Conservation (phyloP, 1,140 invertebrate genomes). For the Macrobrachium rosenbergii region DNA sequence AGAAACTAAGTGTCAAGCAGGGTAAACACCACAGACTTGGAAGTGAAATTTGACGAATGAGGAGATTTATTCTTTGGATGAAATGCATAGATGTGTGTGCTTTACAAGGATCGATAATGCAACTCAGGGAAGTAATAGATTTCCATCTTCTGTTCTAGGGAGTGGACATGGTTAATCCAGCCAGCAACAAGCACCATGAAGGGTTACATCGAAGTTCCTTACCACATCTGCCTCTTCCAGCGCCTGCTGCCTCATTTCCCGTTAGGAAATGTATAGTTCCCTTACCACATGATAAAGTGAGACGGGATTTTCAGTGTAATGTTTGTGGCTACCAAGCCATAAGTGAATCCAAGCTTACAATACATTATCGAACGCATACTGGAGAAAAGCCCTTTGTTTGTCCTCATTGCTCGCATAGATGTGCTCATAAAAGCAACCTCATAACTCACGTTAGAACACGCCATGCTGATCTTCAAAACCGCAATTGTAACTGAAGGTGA, state of each 20-base stretch:
- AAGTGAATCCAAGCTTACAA: conserved; percentile 56
- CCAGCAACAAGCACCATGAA: conserved; percentile 52
- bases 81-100: too few species aligned
- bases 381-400: conserved; percentile 54
- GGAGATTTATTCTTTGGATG: too few species aligned
- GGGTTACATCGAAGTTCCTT: conserved; percentile 43
- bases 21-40: too few species aligned
- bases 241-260: conserved; percentile 34
- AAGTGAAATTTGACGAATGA: too few species aligned
- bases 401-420: conserved; percentile 45
- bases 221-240: conserved; percentile 47
- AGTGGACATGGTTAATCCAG: conserved; percentile 51
- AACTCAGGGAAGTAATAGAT: conserved; percentile 45
- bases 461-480: conserved; percentile 35
- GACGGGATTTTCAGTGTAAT: conserved; percentile 46
- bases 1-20: too few species aligned
- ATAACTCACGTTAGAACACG: conserved; percentile 56
- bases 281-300: conserved; percentile 24
- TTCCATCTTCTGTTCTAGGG: conserved; percentile 62
- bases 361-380: conserved; percentile 54
- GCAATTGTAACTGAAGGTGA: conserved; percentile 14
- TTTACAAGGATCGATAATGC: too few species aligned
- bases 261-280: conserved; percentile 33
- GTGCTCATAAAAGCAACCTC: conserved; percentile 57
- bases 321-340: conserved; percentile 58